These are phyloP conservation scores for Antitype chi DNA, from an alignment of 2,888 invertebrate species.

Conservation along the genomic window DNA sequence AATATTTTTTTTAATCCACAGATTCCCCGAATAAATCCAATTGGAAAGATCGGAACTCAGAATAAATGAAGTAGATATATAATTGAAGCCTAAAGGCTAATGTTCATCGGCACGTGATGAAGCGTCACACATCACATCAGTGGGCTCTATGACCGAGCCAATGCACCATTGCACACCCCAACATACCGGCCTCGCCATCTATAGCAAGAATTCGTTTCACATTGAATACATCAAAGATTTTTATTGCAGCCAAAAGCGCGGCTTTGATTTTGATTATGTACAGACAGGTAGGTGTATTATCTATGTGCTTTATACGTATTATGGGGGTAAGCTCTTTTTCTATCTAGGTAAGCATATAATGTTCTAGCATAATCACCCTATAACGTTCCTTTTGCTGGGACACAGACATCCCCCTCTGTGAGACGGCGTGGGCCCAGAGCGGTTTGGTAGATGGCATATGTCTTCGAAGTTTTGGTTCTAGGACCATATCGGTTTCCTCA, in stretches of 20 bases:
- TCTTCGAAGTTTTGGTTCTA: too few species aligned
- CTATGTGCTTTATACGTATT: background rate
- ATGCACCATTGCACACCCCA: conserved; percentile 83
- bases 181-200: conserved; percentile 34
- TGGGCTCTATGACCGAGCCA: conserved; percentile 72
- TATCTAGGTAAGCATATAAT: background rate
- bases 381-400: too few species aligned
- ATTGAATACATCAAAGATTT: conserved; percentile 59
- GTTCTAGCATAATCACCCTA: too few species aligned
- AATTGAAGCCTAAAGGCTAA: conserved; percentile 76
- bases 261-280: conserved; percentile 4
- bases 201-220: conserved; percentile 49
- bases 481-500: too few species aligned
- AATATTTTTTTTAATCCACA: background rate
- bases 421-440: too few species aligned
- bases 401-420: too few species aligned
- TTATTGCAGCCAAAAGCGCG: conserved; percentile 8
- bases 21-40: conserved; percentile 30
- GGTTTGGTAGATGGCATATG: too few species aligned
- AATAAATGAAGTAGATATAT: conserved; percentile 64
- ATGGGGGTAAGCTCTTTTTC: background rate
- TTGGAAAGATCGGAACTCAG: conserved; percentile 49
- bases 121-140: conserved; percentile 79
- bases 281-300: background rate
- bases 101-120: conserved; percentile 78